These are phyloP conservation scores for Spilarctia lutea DNA, from an alignment of 2,888 invertebrate genomes.

Conservation along the genomic window DNA sequence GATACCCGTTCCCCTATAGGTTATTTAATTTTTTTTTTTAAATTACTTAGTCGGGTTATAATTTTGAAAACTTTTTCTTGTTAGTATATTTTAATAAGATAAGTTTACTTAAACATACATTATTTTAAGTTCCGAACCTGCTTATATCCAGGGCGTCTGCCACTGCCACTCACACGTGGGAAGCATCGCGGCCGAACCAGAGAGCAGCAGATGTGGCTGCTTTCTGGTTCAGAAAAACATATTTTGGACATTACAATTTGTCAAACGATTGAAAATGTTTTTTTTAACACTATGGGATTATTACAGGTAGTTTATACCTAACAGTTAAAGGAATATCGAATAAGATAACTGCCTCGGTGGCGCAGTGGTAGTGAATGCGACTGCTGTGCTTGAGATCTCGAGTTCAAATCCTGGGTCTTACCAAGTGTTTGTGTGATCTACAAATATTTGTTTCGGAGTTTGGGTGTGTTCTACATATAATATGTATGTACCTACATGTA, in stretches of 20 bases:
- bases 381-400: no score
- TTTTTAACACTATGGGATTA: not conserved
- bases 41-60: no score
- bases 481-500: no score
- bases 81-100: not conserved
- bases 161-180: conserved; percentile 15
- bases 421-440: no score
- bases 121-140: conserved; percentile 13
- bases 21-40: no score
- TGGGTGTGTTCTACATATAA: no score
- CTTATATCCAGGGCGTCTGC: conserved; percentile 19
- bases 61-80: not conserved
- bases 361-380: no score
- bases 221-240: conserved; percentile 27
- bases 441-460: no score
- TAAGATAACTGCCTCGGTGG: no score
- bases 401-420: no score
- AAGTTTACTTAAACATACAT: not conserved
- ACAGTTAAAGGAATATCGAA: no score
- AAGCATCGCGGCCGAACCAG: conserved; percentile 11
- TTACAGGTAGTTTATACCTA: not conserved
- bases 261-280: not conserved
- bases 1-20: no score
- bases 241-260: not conserved
- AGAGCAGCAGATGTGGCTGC: conserved; percentile 25